Evolutionary conservation across 1,140 invertebrate genomes (phyloP), one percentile per base, ranked within the genome.

Genomic region (Drosophila melanica): DNA sequence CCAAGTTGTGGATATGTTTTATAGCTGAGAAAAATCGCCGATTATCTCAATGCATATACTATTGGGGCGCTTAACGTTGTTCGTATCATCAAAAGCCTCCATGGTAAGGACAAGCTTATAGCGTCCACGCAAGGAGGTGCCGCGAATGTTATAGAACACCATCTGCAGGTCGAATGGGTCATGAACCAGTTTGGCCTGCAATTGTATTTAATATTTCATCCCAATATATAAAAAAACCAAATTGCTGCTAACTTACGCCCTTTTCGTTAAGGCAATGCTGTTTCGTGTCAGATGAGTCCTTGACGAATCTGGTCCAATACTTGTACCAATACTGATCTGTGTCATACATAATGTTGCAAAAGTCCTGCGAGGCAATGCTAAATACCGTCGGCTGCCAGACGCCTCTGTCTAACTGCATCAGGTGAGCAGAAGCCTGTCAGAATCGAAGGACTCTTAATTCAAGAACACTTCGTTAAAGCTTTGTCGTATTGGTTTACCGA

Each of bases 241-340:
- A n/a, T n/a, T n/a, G n/a, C n/a, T n/a, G 8, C 27, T 9, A 16
- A 71, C 81, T 86, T 62, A 86, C 82, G n/a, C 75, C 82, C 10
- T 16, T 20, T 1, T 41, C 37, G n/a, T 42, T 42, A 1, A 86
- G 0, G 18, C 82, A 86, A 4, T 71, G 30, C 3, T 20, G 8
- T 20, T 64, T 1, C 2, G 79, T 47, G 0, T 67, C 60, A 0
- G 35, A 10, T 3, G 20, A 3, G 51, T 86, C 67, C 4, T 11
- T 16, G 1, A 86, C 42, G 10, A 33, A 27, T 4, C 0, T 16
- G 2, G 62, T 74, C 75, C 76, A 86, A 12, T 48, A 65, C n/a
- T 79, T 76, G 10, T 57, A 86, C 82, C 82, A 86, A 54, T 87
- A 86, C 14, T 87, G 62, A 45, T 77, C 64, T 54, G 41, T 14